phyloP scores from a whole-genome alignment of 2,113 vertebrate genomes.

The Sialia sialis region DNA sequence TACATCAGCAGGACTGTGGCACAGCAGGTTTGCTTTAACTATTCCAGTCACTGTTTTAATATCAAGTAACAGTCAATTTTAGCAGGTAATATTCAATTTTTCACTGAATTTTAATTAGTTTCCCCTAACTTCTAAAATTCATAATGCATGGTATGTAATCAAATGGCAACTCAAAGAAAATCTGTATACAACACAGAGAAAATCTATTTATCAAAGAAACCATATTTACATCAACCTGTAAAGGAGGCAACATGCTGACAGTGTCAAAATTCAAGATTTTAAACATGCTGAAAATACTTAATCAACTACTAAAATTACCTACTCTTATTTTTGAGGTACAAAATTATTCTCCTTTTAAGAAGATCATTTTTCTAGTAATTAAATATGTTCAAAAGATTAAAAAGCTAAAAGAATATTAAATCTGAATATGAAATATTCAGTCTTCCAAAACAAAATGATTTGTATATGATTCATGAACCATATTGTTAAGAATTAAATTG shows the following conservation, averaged over 20 bases:
- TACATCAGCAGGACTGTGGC: background rate
- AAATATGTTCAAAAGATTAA: background rate
- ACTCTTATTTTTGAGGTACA: background rate
- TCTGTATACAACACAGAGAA: background rate
- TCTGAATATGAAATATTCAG: background rate
- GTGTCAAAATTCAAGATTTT: background rate
- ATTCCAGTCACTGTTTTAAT: background rate
- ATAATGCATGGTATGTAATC: background rate
- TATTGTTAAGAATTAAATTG: conserved; percentile 32
- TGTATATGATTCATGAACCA: conserved; percentile 5
- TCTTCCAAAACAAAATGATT: conserved; percentile 2
- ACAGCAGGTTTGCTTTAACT: background rate
- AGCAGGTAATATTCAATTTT: background rate
- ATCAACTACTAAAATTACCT: background rate
- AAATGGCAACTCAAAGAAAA: background rate
- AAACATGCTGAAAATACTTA: background rate
- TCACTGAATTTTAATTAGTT: background rate
- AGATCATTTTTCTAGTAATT: background rate
- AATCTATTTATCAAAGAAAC: background rate
- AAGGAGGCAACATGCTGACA: background rate
- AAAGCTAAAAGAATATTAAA: background rate
- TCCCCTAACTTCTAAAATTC: background rate
- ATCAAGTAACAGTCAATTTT: background rate
- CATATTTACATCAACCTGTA: background rate
- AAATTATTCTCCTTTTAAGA: background rate